phyloP scores from a whole-genome alignment of 2,888 invertebrate species.

The Amorpha juglandis region DNA sequence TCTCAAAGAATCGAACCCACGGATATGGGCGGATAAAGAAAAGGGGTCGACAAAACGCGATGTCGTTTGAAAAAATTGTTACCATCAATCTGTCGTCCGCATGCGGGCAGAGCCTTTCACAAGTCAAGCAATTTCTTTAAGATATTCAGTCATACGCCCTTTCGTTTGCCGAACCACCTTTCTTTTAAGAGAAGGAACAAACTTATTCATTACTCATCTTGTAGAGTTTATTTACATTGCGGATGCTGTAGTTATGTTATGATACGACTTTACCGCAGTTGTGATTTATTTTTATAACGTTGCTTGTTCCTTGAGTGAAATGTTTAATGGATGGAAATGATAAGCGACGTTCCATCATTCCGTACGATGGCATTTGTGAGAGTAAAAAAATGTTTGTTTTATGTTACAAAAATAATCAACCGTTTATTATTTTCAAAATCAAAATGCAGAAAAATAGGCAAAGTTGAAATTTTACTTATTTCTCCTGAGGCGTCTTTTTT shows the following conservation, averaged over 20 bases:
- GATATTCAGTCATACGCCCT: conserved; percentile 52
- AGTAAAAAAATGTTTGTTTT: not conserved
- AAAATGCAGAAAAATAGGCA: not conserved
- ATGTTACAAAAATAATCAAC: not conserved
- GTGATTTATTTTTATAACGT: conserved; percentile 26
- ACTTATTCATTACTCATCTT: conserved; percentile 54
- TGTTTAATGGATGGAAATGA: conserved; percentile 19
- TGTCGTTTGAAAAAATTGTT: conserved; percentile 56
- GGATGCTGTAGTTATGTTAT: conserved; percentile 28
- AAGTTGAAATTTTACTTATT: not conserved
- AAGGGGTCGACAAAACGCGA: conserved; percentile 41
- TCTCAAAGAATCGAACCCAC: conserved; percentile 42
- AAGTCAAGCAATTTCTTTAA: conserved; percentile 59
- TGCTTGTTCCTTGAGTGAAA: not conserved
- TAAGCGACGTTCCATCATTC: conserved; percentile 2
- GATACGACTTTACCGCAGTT: conserved; percentile 30
- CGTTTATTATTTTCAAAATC: not conserved
- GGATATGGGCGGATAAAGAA: conserved; percentile 51
- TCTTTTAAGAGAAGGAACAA: conserved; percentile 49
- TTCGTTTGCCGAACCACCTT: conserved; percentile 49
- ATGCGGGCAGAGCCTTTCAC: conserved; percentile 57
- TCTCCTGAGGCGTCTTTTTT: too few relatives aligned
- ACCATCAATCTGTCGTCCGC: conserved; percentile 57
- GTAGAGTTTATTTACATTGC: conserved; percentile 35
- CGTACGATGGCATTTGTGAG: not conserved